Evolutionary conservation across 2,113 vertebrate species (phyloP).

Genomic region (Malaclemys terrapin): DNA sequence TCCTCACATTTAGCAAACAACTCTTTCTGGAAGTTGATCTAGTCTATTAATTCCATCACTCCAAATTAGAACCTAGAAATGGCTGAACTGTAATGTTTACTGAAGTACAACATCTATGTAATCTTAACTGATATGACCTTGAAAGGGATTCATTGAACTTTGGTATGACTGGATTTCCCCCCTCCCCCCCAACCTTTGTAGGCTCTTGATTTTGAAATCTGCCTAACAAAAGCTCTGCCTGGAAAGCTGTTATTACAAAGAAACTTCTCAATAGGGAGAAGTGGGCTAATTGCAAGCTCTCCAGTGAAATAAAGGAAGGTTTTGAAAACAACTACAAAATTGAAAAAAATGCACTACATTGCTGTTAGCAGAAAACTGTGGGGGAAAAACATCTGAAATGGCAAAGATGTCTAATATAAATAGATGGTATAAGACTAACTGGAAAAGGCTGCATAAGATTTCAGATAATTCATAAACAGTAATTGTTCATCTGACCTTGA

Average conservation of each 20-base stretch:
- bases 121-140: conserved; percentile 80
- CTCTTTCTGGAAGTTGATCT: conserved; percentile 33
- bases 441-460: conserved; percentile 76
- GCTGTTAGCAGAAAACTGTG: conserved; percentile 70
- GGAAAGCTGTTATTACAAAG: conserved; percentile 84
- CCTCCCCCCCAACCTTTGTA: conserved; percentile 70
- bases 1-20: conserved; percentile 31
- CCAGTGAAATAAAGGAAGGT: conserved; percentile 80
- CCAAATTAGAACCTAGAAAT: conserved; percentile 36
- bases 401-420: conserved; percentile 79
- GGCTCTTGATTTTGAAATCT: conserved; percentile 83
- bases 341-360: conserved; percentile 78
- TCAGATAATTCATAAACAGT: conserved; percentile 80
- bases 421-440: conserved; percentile 70
- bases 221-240: conserved; percentile 82
- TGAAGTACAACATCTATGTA: conserved; percentile 67
- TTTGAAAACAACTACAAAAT: conserved; percentile 79
- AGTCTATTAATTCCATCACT: conserved; percentile 47
- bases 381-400: conserved; percentile 75
- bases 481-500: conserved; percentile 81
- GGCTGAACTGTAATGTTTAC: conserved; percentile 42
- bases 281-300: conserved; percentile 85
- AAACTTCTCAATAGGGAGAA: conserved; percentile 80
- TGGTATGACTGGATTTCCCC: conserved; percentile 72
- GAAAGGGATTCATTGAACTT: conserved; percentile 83